phyloP scores from a whole-genome alignment of 2,113 vertebrate genomes.

The Psittacus erithacus region DNA sequence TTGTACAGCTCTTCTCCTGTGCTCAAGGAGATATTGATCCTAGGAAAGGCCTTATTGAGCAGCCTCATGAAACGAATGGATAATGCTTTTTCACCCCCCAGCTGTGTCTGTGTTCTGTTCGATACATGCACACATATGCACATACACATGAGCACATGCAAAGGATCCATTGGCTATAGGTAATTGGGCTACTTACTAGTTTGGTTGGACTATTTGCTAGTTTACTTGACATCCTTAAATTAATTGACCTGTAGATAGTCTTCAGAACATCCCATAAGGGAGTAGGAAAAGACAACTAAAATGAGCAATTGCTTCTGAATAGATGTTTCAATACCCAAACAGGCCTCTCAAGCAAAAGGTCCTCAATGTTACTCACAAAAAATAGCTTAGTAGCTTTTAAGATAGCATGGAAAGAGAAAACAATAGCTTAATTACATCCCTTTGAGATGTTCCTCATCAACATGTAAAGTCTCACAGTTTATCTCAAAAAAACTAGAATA shows the following conservation, averaged over 20 bases:
- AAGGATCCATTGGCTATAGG: not conserved
- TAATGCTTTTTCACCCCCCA: not conserved
- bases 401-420: not conserved
- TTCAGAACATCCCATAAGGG: not conserved
- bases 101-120: not conserved
- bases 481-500: not conserved
- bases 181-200: not conserved
- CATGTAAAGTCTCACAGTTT: not conserved
- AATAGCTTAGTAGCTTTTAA: not conserved
- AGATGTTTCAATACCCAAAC: not conserved
- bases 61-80: not conserved
- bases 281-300: not conserved
- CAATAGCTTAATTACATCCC: not conserved
- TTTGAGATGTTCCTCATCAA: not conserved
- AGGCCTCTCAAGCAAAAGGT: not conserved
- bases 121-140: fast-evolving
- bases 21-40: not conserved
- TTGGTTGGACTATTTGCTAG: not conserved
- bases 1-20: not conserved
- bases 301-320: not conserved
- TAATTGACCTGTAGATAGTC: not conserved
- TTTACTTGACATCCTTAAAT: not conserved
- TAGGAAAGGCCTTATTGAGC: not conserved
- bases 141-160: fast-evolving
- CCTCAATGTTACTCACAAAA: not conserved